Evolutionary conservation across 2,888 invertebrate species (phyloP).

Genomic region (Aspidiotus destructor): DNA sequence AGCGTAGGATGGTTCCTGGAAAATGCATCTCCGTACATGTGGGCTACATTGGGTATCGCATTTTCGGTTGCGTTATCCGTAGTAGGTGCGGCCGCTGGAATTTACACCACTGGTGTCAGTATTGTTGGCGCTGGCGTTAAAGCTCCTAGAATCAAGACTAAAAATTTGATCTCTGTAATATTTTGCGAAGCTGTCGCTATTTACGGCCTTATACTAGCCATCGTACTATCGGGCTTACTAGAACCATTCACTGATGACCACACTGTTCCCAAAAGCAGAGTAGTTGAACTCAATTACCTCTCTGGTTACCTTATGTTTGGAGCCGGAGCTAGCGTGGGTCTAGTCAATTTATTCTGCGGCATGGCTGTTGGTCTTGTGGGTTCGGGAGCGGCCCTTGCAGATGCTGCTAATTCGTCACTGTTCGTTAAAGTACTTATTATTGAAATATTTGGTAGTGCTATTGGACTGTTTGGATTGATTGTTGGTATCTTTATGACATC

Average conservation of each 20-base stretch:
- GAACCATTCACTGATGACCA: constrained; percentile 43
- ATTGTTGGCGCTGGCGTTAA: constrained; percentile 90
- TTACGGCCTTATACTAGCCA: constrained; percentile 96
- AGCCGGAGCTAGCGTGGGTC: constrained; percentile 86
- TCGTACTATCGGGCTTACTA: constrained; percentile 81
- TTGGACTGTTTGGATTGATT: constrained; percentile 96
- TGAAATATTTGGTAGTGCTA: constrained; percentile 98
- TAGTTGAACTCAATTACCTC: constrained; percentile 61
- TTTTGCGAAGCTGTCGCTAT: constrained; percentile 99
- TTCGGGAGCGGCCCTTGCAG: constrained; percentile 94
- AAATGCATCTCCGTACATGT: constrained; percentile 89
- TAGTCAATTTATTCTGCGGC: constrained; percentile 93
- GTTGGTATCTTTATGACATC: constrained; percentile 93
- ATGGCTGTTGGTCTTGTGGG: constrained; percentile 96
- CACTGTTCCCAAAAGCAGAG: constrained; percentile 36
- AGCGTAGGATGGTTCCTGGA: constrained; percentile 86
- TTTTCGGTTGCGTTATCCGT: constrained; percentile 90
- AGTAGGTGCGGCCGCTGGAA: constrained; percentile 94
- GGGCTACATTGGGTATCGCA: constrained; percentile 89
- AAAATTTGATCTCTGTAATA: constrained; percentile 98
- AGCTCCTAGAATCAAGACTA: constrained; percentile 96
- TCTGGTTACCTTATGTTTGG: constrained; percentile 68
- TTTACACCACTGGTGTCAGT: constrained; percentile 74
- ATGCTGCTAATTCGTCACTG: constrained; percentile 90
- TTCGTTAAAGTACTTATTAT: constrained; percentile 98